phyloP scores from a whole-genome alignment of 37 sponge, comb jelly and placozoan genomes.

The Diacarnus erythraeanus region DNA sequence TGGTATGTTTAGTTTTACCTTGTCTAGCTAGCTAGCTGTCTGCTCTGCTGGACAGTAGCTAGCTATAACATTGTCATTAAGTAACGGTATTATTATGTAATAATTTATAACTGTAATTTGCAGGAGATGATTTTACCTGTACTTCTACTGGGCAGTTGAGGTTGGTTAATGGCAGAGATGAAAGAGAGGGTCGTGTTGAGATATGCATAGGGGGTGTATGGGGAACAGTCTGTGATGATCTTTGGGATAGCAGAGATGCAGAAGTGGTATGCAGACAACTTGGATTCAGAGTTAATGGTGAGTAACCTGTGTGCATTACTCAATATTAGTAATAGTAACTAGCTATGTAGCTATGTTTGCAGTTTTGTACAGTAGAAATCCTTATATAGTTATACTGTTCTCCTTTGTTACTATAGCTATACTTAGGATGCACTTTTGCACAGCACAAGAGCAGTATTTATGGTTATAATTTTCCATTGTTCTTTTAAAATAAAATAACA shows the following conservation, averaged over 20 bases:
- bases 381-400: too few species aligned
- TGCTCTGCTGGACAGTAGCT: too few species aligned
- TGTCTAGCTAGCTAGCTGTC: background rate
- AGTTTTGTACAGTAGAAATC: too few species aligned
- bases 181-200: slow-evolving; percentile 29
- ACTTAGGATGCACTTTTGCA: too few species aligned
- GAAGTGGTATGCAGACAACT: slow-evolving; percentile 60
- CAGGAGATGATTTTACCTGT: background rate
- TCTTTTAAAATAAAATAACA: background rate
- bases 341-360: too few species aligned
- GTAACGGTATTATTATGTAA: too few species aligned
- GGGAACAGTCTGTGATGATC: slow-evolving; percentile 38
- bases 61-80: too few species aligned
- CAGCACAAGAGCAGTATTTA: too few species aligned
- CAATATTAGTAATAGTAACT: too few species aligned
- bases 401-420: too few species aligned
- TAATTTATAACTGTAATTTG: background rate
- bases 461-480: too few species aligned
- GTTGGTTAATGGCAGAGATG: slow-evolving; percentile 11
- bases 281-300: slow-evolving; percentile 30
- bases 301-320: too few species aligned
- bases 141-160: slow-evolving; percentile 3
- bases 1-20: background rate
- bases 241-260: slow-evolving; percentile 35
- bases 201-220: slow-evolving; percentile 8